Percentiles rank a stretch among this genome's conserved stretches.
phyloP scores from a whole-genome alignment of 1,140 invertebrate genomes.

The Drosophila aff. region DNA sequence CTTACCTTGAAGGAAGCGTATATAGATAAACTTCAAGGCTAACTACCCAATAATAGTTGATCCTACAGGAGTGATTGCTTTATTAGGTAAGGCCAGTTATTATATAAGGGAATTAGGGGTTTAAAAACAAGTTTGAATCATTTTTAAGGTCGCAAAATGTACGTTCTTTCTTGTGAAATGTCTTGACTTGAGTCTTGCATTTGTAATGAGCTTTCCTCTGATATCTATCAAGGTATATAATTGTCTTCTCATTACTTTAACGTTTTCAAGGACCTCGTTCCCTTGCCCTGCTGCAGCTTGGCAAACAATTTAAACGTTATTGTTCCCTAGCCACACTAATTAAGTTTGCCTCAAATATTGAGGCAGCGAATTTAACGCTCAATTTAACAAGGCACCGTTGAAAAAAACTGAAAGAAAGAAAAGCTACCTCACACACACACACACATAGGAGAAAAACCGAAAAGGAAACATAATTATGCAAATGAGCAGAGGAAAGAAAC shows the following conservation, averaged over 20 bases:
- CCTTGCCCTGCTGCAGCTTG: neutral
- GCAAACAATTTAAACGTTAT: slow-evolving; percentile 43
- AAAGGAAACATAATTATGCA: slow-evolving; percentile 74
- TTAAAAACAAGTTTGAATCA: neutral
- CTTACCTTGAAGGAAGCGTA: neutral
- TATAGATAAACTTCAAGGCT: neutral
- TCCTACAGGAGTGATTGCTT: neutral
- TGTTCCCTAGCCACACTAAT: slow-evolving; percentile 56
- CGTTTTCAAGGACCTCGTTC: neutral
- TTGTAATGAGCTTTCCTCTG: neutral
- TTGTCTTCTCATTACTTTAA: neutral
- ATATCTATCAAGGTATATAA: neutral
- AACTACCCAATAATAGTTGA: slow-evolving; percentile 3
- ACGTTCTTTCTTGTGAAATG: neutral
- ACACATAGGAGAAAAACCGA: slow-evolving; percentile 5
- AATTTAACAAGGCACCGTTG: slow-evolving; percentile 55
- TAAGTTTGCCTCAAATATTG: slow-evolving; percentile 71
- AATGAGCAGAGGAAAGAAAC: slow-evolving; percentile 48
- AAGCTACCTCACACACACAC: slow-evolving; percentile 21
- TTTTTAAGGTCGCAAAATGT: too few relatives aligned
- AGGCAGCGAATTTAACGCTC: slow-evolving; percentile 68
- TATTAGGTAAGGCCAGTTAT: neutral
- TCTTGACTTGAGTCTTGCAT: neutral
- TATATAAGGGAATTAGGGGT: neutral
- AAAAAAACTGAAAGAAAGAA: slow-evolving; percentile 3